Conservation (phyloP, 2,113 vertebrate genomes). For the Pelecanus crispus region DNA sequence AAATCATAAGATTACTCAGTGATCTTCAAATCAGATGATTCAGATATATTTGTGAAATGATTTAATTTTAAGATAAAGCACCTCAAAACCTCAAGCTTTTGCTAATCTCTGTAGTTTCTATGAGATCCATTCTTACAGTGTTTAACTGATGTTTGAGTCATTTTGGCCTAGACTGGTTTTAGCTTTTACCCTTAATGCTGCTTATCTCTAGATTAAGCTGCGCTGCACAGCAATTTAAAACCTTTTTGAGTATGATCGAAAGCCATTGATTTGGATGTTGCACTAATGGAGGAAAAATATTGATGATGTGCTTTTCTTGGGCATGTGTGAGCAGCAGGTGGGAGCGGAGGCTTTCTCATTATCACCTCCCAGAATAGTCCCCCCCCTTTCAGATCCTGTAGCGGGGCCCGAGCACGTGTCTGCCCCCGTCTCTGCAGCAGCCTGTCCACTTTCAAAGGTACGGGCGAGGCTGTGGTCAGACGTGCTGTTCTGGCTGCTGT, state of each 20-base stretch:
- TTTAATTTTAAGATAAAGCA: background rate
- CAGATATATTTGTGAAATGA: background rate
- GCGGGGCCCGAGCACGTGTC: fast-evolving
- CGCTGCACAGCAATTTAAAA: background rate
- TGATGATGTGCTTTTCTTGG: background rate
- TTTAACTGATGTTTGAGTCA: background rate
- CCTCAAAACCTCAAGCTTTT: background rate
- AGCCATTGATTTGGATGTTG: background rate
- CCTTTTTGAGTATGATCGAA: background rate
- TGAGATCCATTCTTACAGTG: background rate
- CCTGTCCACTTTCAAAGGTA: fast-evolving
- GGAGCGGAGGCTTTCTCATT: background rate
- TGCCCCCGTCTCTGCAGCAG: background rate
- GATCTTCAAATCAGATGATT: background rate
- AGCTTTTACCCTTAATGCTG: background rate
- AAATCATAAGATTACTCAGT: background rate
- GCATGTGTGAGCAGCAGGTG: background rate
- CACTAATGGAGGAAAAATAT: background rate
- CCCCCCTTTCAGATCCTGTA: background rate
- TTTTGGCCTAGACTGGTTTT: background rate
- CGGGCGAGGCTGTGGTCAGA: background rate
- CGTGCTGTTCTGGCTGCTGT: background rate
- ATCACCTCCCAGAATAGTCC: background rate
- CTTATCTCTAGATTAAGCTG: background rate
- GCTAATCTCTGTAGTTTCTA: background rate